Evolutionary conservation across 2,797 vertebrate genomes (phyloP).

Genomic region (Crax fasciolata): DNA sequence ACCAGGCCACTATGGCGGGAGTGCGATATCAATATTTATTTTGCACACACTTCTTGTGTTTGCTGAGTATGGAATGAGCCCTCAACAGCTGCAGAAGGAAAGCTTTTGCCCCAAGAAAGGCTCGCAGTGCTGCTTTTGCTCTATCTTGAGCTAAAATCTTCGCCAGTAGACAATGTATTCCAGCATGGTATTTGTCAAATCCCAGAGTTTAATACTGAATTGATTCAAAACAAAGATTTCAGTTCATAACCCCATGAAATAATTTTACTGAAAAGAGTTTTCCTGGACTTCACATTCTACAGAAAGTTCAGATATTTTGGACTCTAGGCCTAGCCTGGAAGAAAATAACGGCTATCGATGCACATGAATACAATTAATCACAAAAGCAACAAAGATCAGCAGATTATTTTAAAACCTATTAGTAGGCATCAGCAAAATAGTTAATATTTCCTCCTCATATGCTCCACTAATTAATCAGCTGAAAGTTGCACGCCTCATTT

Average conservation of each 20-base stretch:
- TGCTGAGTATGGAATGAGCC: background rate
- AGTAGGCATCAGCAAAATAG: background rate
- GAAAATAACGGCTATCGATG: accelerated
- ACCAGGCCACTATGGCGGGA: background rate
- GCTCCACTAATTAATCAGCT: slow-evolving; percentile 45
- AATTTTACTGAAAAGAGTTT: background rate
- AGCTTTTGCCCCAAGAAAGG: background rate
- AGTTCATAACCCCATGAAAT: background rate
- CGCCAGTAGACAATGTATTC: background rate
- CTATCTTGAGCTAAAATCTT: background rate
- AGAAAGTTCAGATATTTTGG: slow-evolving; percentile 1
- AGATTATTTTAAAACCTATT: background rate
- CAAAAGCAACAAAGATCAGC: background rate
- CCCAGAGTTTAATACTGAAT: background rate
- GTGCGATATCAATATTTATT: slow-evolving; percentile 6
- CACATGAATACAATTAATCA: background rate
- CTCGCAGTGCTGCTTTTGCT: background rate
- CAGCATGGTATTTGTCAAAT: background rate
- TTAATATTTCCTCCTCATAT: slow-evolving; percentile 4
- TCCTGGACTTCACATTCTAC: background rate
- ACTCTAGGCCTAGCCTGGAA: background rate
- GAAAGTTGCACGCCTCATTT: slow-evolving; percentile 56
- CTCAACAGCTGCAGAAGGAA: background rate
- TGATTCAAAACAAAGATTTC: background rate
- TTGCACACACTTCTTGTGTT: background rate